A percentile compares a stretch with the other conserved stretches of the same genome.
phyloP scores from a whole-genome alignment of 2,888 invertebrate species.

The Diarsia mendica region DNA sequence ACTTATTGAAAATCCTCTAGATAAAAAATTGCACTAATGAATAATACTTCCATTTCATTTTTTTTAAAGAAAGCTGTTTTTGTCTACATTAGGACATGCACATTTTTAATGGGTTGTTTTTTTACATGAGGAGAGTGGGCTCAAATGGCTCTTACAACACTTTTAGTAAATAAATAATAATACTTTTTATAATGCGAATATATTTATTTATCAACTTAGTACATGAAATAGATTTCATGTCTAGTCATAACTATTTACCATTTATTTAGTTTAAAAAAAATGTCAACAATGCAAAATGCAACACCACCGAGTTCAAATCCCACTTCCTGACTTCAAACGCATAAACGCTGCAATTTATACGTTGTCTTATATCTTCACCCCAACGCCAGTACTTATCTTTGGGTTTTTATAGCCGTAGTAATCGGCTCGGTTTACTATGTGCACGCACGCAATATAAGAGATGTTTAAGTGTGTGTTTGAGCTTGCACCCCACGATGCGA shows the following conservation, averaged over 20 bases:
- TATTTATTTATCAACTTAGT: not conserved
- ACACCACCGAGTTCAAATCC: not conserved
- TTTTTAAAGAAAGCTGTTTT: not conserved
- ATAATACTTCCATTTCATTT: not conserved
- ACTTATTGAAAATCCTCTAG: no score
- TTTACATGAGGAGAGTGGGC: not conserved
- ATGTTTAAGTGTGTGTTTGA: constrained; percentile 60
- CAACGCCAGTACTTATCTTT: constrained; percentile 63
- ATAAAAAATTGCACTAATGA: not conserved
- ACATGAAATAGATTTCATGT: not conserved
- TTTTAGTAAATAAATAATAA: no score
- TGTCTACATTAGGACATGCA: not conserved
- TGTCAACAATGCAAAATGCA: not conserved
- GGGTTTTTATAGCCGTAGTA: constrained; percentile 67
- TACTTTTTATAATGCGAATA: not conserved
- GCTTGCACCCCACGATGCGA: constrained; percentile 60
- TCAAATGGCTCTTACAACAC: not conserved
- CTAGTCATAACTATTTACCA: not conserved
- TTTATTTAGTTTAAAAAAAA: not conserved
- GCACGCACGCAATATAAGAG: constrained; percentile 55
- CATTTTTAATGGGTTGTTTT: not conserved
- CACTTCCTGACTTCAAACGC: constrained; percentile 32
- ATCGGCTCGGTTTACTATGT: constrained; percentile 63
- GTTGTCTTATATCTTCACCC: constrained; percentile 53
- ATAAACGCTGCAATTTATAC: constrained; percentile 55